A percentile compares a stretch with the other conserved stretches of the same genome.
phyloP scores from a whole-genome alignment of 1,140 invertebrate genomes.

The Asobara japonica region DNA sequence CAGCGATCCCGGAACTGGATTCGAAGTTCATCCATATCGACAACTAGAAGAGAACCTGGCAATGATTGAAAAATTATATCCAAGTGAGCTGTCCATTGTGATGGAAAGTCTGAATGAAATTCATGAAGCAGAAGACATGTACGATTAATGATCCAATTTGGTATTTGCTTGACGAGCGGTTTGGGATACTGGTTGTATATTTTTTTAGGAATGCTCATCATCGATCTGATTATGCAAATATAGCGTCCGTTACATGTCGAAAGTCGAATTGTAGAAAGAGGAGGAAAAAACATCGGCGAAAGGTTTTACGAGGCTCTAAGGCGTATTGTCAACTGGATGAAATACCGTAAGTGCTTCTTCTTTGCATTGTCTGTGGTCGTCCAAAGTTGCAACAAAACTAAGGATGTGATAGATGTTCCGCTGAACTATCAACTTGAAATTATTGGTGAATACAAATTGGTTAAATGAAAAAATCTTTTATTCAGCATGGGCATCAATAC shows the following conservation, averaged over 20 bases:
- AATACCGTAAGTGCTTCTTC: too few relatives aligned
- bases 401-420: too few relatives aligned
- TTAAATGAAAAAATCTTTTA: background rate
- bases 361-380: too few relatives aligned
- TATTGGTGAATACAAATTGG: too few relatives aligned
- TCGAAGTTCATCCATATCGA: background rate
- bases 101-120: background rate
- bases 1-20: too few relatives aligned
- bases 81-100: background rate
- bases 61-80: background rate
- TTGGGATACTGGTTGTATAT: background rate
- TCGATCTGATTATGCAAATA: background rate
- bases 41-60: background rate
- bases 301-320: too few relatives aligned
- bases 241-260: background rate
- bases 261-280: background rate
- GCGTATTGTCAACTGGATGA: too few relatives aligned
- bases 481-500: background rate
- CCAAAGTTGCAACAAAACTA: too few relatives aligned
- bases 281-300: too few relatives aligned
- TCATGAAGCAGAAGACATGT: background rate
- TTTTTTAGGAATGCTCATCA: background rate
- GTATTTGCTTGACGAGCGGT: background rate
- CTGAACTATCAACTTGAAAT: too few relatives aligned
- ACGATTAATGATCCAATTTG: slow-evolving; percentile 1